These are phyloP conservation scores for Anthonomus grandis DNA, from an alignment of 1,140 invertebrate species.

Conservation along the genomic window DNA sequence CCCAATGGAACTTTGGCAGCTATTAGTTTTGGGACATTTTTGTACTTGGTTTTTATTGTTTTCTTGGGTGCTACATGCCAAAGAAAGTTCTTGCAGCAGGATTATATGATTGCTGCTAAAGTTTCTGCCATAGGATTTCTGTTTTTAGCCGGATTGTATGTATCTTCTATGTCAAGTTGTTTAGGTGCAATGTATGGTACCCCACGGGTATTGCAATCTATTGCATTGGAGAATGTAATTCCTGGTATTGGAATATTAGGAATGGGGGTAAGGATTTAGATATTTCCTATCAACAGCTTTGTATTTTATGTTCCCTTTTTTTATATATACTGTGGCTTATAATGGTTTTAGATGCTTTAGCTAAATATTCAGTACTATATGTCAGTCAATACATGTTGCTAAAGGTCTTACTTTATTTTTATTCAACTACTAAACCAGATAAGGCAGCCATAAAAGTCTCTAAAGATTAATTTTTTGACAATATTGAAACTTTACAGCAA, in stretches of 20 bases:
- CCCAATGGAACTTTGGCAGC: constrained; percentile 91
- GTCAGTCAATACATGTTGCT: no score
- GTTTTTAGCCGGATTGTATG: constrained; percentile 87
- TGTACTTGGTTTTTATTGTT: constrained; percentile 86
- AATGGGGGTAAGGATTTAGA: constrained; percentile 69
- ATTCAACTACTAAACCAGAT: no score
- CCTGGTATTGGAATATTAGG: constrained; percentile 82
- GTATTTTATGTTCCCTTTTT: no score
- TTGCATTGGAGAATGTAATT: constrained; percentile 93
- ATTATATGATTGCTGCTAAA: constrained; percentile 90
- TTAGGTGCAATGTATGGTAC: constrained; percentile 94
- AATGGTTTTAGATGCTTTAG: no score
- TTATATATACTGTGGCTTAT: no score
- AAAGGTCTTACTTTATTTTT: no score
- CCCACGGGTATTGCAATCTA: constrained; percentile 89
- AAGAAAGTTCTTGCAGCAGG: constrained; percentile 65
- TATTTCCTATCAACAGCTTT: no score
- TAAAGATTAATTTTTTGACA: no score
- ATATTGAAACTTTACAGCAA: no score
- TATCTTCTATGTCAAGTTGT: constrained; percentile 92
- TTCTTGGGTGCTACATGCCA: constrained; percentile 86
- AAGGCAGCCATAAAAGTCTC: no score
- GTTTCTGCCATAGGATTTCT: constrained; percentile 79
- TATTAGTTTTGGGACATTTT: constrained; percentile 82
- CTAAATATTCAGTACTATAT: no score